phyloP scores from a whole-genome alignment of 2,113 vertebrate genomes.

The Coregonus clupeaformis region DNA sequence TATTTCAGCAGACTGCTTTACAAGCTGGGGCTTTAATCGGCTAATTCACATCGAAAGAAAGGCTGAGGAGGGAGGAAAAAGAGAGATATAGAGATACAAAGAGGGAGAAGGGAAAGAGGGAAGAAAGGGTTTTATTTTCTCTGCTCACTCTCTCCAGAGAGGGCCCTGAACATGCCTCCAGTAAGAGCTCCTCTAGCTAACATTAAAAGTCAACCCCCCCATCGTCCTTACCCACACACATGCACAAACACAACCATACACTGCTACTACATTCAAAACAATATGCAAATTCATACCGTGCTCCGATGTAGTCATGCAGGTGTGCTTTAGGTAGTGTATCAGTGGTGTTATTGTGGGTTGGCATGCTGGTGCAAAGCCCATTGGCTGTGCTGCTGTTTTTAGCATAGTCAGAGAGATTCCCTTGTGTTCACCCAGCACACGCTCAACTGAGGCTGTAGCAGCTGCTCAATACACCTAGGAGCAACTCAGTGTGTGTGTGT shows the following conservation, averaged over 20 bases:
- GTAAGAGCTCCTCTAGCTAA: neutral
- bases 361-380: slow-evolving; percentile 18
- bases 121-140: neutral
- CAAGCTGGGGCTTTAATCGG: neutral
- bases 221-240: neutral
- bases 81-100: no score
- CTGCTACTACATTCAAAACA: neutral
- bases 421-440: slow-evolving; percentile 7
- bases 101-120: neutral
- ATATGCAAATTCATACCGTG: neutral
- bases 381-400: slow-evolving; percentile 10
- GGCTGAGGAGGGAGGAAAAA: neutral
- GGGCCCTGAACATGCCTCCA: neutral
- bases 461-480: slow-evolving; percentile 21
- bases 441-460: slow-evolving; percentile 26
- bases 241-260: neutral
- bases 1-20: neutral
- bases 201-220: neutral
- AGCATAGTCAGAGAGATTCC: neutral
- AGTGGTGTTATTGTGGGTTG: neutral
- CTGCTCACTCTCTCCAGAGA: neutral
- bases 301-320: neutral
- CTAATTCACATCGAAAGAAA: neutral
- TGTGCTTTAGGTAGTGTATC: slow-evolving; percentile 3
- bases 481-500: neutral